phyloP scores from a whole-genome alignment of 2,797 vertebrate species.

The Paramormyrops hopkinsi region DNA sequence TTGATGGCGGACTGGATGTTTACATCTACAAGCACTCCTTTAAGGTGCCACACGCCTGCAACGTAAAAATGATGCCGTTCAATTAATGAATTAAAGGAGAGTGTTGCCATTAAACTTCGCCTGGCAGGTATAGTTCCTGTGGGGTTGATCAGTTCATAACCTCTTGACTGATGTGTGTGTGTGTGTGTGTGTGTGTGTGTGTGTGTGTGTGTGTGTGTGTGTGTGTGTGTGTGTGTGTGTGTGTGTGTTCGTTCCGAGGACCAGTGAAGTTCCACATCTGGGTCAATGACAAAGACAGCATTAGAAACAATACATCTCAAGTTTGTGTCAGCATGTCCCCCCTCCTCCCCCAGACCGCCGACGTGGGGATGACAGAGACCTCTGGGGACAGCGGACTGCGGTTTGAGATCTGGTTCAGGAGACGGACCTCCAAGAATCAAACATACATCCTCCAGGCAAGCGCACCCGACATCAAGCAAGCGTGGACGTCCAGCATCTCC shows the following conservation, averaged over 20 bases:
- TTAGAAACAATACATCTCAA: not conserved
- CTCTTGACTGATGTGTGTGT: not conserved
- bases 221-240: not conserved
- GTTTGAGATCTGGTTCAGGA: conserved; percentile 95
- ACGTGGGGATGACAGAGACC: conserved; percentile 89
- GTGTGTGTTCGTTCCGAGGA: not conserved
- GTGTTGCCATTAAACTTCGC: not conserved
- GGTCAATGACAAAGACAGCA: not conserved
- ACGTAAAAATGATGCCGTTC: not conserved
- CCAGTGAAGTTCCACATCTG: not conserved
- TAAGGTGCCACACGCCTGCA: conserved; percentile 63
- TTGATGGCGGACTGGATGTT: conserved; percentile 74
- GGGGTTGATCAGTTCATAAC: not conserved
- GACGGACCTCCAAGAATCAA: conserved; percentile 79
- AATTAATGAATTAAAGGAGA: not conserved
- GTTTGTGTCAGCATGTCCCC: not conserved
- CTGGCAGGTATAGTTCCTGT: not conserved
- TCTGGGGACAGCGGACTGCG: conserved; percentile 72
- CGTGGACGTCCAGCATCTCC: conserved; percentile 82
- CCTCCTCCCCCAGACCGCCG: conserved; percentile 70
- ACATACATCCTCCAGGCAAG: conserved; percentile 80
- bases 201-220: not conserved
- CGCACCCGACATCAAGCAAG: conserved; percentile 65
- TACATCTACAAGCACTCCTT: conserved; percentile 92
- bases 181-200: not conserved